Evolutionary conservation across 1,140 invertebrate species (phyloP), one percentile per base, ranked within the genome.

Genomic region (Adelges cooleyi): DNA sequence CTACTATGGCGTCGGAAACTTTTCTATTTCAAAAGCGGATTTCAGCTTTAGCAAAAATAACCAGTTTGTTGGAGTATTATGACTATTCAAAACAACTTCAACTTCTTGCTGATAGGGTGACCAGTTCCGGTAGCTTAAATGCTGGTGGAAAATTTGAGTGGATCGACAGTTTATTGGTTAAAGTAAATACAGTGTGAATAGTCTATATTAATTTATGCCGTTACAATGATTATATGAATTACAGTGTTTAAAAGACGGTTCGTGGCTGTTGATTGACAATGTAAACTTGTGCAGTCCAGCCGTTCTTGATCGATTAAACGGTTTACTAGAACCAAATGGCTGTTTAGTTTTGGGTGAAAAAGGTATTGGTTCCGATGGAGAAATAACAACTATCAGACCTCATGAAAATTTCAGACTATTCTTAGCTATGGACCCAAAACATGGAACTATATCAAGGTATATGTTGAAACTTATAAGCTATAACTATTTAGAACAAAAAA

Each of bases 281-380:
- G 95, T 95, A 1, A 99, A 99, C 78, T 82, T 97, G 23, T 98
- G 95, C 75, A 94, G 91, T 69, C 83, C 95, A 1, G 95, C 96
- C 33, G 92, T 99, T 11, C 77, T 99, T 68, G 97, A 99, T 77
- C 81, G 97, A 69, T 78, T 99, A 5, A 99, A 99, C 80, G 87
- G 87, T 17, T 78, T 99, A 2, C 79, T 99, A 68, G 97, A 99
- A 78, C 90, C 91, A 1, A 85, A 88, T 70, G 97, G 97, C 2
- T 82, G 85, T 10, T 77, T 99, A 0, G 85, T 82, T 25, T 83
- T 99, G 44, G 89, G 89, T n/a, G 96, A 99, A 78, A 82, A 92
- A 72, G 95, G 95, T 5, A 82, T 87, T 3, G 81, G 81, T 68
- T 71, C 76, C 1, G 77, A 87, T 69, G 88, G 87, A 50, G 77